Evolutionary conservation across 2,113 vertebrate genomes (phyloP), one percentile per base, ranked within the genome.

Genomic region (Scolopax mira): DNA sequence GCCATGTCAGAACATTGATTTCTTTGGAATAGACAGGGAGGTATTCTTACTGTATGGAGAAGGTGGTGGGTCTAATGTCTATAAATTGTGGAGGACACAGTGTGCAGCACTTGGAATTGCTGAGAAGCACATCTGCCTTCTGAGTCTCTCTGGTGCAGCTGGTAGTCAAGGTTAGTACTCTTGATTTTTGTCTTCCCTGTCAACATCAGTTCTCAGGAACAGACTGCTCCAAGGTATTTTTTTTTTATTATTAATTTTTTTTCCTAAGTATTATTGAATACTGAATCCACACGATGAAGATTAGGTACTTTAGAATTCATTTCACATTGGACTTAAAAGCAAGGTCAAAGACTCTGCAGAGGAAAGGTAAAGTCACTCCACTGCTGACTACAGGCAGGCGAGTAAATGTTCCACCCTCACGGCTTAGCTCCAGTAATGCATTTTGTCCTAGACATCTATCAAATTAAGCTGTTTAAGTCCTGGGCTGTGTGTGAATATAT

Each of bases 271-370:
- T 73, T 91, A 16, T 16, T 80, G 69, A 83, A 66, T 67, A 72
- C 79, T 1, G 18, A 60, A 55, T 31, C 54, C 88, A 60, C 73
- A 52, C 91, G 23, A 7, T 16, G 79, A 90, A 82, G 75, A 64
- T 94, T 33, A 37, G 85, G 58, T 85, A 10, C 80, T 91, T 95
- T 9, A 51, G 85, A 85, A 94, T 93, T 95, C 67, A 13, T 88
- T 97, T 96, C 96, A 92, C 95, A 89, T 89, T 96, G 96, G 86
- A 35, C 83, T 94, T 67, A 60, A 90, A 89, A 93, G 93, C 93
- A 96, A 95, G 96, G 96, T 96, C 96, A 95, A 41, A 93, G 91
- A 19, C 89, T 95, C 91, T 92, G 96, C 96, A 96, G 91, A 93
- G 95, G 79, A 71, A 86, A 84, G 57, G 79, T 48, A 3, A 60